Evolutionary conservation across 2,888 invertebrate genomes (phyloP), one percentile per base, ranked within the genome.

Genomic region (Emmelina monodactyla): DNA sequence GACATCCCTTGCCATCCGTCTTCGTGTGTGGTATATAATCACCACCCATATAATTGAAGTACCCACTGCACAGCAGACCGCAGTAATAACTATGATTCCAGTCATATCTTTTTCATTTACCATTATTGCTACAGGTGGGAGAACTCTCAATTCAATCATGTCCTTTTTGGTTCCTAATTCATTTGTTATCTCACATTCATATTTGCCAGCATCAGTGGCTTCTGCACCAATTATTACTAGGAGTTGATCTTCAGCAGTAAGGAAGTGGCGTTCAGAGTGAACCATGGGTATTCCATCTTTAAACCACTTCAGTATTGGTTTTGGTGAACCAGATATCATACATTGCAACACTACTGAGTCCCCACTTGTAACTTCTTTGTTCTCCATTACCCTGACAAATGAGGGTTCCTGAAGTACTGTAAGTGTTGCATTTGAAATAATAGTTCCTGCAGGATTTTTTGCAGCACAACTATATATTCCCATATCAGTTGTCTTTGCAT

Each of bases 391-490:
- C 62, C 89, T 89, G 3, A 87, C 86, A 70, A 96, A 94, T 12
- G 89, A 88, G 3, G 96, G 95, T 44, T 88, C 88, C 73, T 95
- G 95, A 85, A 82, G 67, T 14, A 97, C 93, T 44, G 88, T 87
- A 16, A 97, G 79, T 12, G 91, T 90, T 14, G 93, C 93, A 76
- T 94, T 95, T 2, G 93, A 88, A 46, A 88, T 86, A 25, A 94
- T 89, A 35, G 85, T 85, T 0, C 97, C 97, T 10, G 95, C 97
- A 29, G 88, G 84, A 69, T 96, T 97, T 53, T 88, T 86, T 1
- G 97, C 97, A 5, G 90, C 94, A 69, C 97, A 97, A 33, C 92
- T 94, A 61, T 97, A 97, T 16, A 93, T 82, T 0, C 97, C 97
- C 71, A 91, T 90, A 58, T 97, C 97, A 22, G 86, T 85, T 1